Conservation (phyloP, 2,888 invertebrate genomes). For the Lordiphosa andalusiaca region DNA sequence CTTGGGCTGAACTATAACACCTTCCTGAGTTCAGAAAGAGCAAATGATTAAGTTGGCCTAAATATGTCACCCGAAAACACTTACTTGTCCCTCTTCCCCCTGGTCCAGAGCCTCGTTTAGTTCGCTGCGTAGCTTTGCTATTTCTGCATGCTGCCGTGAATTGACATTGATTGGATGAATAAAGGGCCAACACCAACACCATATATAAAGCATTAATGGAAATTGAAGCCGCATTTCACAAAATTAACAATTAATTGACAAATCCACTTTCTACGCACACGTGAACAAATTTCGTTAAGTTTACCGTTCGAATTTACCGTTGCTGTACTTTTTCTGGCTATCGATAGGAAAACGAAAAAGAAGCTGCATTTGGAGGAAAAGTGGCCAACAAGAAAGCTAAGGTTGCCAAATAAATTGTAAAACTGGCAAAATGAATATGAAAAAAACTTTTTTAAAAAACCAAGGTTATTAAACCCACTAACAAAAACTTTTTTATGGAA, state of each 20-base stretch:
- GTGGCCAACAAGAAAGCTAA: no score
- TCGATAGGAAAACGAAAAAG: no score
- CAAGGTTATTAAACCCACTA: no score
- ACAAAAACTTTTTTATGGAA: no score
- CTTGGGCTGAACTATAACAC: conserved; percentile 72
- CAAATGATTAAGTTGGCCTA: not conserved
- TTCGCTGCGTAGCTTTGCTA: conserved; percentile 68
- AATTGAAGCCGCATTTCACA: not conserved
- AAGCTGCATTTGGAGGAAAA: no score
- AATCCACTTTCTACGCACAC: not conserved
- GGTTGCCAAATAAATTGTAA: no score
- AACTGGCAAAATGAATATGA: no score
- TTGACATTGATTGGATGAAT: not conserved
- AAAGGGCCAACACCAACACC: not conserved
- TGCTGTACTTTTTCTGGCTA: not conserved
- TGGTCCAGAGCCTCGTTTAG: conserved; percentile 63
- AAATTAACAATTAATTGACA: not conserved
- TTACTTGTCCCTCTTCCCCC: conserved; percentile 9
- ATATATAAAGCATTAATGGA: not conserved
- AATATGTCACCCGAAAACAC: not conserved
- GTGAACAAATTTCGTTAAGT: not conserved
- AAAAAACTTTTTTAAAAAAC: no score
- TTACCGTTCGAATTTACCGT: conserved; percentile 3
- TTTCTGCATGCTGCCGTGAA: conserved; percentile 46
- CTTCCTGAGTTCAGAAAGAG: conserved; percentile 32